Conservation (phyloP, 2,888 invertebrate genomes). For the Lomographa bimaculata region DNA sequence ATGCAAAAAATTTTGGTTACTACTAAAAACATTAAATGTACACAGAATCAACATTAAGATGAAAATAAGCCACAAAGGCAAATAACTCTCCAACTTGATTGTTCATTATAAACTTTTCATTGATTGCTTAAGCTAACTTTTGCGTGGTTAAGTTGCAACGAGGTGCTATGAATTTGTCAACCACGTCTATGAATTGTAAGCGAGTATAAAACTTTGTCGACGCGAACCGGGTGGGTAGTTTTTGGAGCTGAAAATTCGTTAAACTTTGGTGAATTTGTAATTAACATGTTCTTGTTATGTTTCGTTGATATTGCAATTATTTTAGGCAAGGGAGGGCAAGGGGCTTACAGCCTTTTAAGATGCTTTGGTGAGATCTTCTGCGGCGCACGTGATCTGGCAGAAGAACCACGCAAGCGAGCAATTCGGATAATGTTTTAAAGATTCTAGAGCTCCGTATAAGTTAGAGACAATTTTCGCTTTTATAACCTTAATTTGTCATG, state of each 20-base stretch:
- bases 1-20: too few relatives aligned
- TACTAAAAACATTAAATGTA: too few relatives aligned
- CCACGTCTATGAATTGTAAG: slow-evolving; percentile 44
- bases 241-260: slow-evolving; percentile 9
- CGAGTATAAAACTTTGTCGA: slow-evolving; percentile 36
- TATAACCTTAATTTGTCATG: too few relatives aligned
- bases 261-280: slow-evolving; percentile 27
- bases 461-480: too few relatives aligned
- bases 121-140: slow-evolving; percentile 44
- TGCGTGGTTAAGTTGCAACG: slow-evolving; percentile 47
- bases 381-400: too few relatives aligned
- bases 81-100: neutral
- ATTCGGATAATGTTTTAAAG: too few relatives aligned
- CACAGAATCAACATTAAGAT: neutral
- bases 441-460: too few relatives aligned
- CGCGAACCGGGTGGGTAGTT: slow-evolving; percentile 8
- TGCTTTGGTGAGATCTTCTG: too few relatives aligned
- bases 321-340: too few relatives aligned
- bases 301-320: too few relatives aligned
- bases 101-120: slow-evolving; percentile 44
- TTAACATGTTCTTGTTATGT: slow-evolving; percentile 4
- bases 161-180: slow-evolving; percentile 56
- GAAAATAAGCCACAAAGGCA: neutral
- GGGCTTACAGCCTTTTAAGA: too few relatives aligned
- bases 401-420: too few relatives aligned